Evolutionary conservation across 1,140 invertebrate genomes (phyloP).

Genomic region (Drosophila quadrilineata): DNA sequence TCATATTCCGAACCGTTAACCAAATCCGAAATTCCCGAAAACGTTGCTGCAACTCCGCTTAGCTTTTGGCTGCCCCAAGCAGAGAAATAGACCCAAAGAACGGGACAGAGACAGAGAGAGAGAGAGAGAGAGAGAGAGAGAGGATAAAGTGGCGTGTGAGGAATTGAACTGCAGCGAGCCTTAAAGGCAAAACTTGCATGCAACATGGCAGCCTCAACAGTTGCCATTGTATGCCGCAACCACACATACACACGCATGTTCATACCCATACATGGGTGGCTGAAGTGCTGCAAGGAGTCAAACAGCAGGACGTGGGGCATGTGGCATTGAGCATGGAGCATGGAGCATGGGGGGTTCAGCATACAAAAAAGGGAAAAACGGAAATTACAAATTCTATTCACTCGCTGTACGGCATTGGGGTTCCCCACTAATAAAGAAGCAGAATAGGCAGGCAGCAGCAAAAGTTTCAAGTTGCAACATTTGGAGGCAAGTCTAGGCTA

Average conservation of each 20-base stretch:
- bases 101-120: neutral
- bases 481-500: conserved; percentile 25
- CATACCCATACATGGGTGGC: too few relatives aligned
- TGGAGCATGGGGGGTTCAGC: conserved; percentile 44
- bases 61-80: conserved; percentile 14
- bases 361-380: conserved; percentile 75
- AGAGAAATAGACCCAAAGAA: too few relatives aligned
- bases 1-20: conserved; percentile 39
- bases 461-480: conserved; percentile 17
- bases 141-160: neutral
- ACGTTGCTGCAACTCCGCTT: conserved; percentile 6
- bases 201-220: too few relatives aligned
- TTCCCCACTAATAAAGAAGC: neutral
- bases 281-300: neutral
- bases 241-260: too few relatives aligned
- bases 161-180: too few relatives aligned
- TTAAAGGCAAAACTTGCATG: too few relatives aligned
- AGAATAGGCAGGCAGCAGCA: neutral
- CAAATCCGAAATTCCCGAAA: conserved; percentile 36
- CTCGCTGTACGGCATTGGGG: conserved; percentile 53
- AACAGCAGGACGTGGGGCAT: neutral
- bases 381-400: conserved; percentile 78
- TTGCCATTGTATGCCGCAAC: too few relatives aligned
- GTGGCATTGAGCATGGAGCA: too few relatives aligned
- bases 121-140: neutral